phyloP scores from a whole-genome alignment of 2,888 invertebrate genomes.

The Watsonalla binaria region DNA sequence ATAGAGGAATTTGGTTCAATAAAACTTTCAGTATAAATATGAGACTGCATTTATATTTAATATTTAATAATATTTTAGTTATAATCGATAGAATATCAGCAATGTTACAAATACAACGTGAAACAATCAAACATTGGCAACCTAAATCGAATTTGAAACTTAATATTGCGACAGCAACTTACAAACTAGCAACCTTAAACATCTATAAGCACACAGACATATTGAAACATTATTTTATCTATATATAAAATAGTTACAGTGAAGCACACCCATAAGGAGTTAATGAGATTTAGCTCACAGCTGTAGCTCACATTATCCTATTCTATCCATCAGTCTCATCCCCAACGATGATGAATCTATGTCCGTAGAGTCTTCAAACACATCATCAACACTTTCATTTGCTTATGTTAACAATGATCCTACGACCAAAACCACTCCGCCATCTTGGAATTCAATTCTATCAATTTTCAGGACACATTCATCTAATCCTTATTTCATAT shows the following conservation, averaged over 20 bases:
- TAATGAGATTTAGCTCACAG: constrained; percentile 7
- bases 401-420: background rate
- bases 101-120: constrained; percentile 77
- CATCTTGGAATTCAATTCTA: background rate
- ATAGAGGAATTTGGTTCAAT: constrained; percentile 19
- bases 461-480: background rate
- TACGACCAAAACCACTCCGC: background rate
- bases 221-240: constrained; percentile 52
- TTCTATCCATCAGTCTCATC: background rate
- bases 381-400: too few relatives aligned
- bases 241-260: constrained; percentile 40
- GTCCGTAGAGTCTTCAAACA: background rate
- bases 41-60: constrained; percentile 77
- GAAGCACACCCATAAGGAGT: constrained; percentile 1
- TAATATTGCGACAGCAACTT: constrained; percentile 66
- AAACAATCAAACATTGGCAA: constrained; percentile 72
- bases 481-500: background rate
- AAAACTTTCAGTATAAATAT: constrained; percentile 56
- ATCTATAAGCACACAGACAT: constrained; percentile 69
- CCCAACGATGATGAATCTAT: background rate
- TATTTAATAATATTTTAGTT: constrained; percentile 71
- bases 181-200: constrained; percentile 52
- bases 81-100: constrained; percentile 75
- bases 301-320: background rate
- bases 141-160: constrained; percentile 63